These are phyloP conservation scores for Dunckerocampus dactyliophorus DNA, from an alignment of 2,113 vertebrate genomes.

Conservation along the genomic window DNA sequence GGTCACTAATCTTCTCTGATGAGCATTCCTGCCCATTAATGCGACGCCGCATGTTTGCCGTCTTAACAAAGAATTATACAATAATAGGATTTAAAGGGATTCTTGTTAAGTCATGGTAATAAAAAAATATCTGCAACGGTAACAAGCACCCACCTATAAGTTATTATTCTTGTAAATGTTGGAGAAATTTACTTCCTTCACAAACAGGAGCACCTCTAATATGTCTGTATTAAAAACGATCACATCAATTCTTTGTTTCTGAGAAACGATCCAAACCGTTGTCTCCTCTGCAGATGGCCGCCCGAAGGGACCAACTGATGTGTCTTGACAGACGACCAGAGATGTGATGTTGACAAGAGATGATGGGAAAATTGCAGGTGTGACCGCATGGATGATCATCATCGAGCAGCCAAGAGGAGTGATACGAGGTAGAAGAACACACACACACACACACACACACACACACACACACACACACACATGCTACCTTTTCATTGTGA, in stretches of 20 bases:
- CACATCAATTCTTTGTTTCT: constrained; percentile 35
- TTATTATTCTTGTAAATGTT: constrained; percentile 48
- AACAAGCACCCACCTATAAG: constrained; percentile 42
- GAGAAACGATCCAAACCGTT: constrained; percentile 37
- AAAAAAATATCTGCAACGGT: constrained; percentile 21
- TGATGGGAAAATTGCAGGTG: constrained; percentile 53
- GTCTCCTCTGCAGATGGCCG: constrained; percentile 41
- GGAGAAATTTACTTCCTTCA: constrained; percentile 33
- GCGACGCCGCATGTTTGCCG: constrained; percentile 15
- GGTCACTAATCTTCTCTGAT: constrained; percentile 24
- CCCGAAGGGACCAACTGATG: constrained; percentile 54
- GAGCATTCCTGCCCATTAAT: constrained; percentile 15
- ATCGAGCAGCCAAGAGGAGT: constrained; percentile 8
- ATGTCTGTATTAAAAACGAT: not conserved
- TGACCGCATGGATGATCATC: constrained; percentile 53
- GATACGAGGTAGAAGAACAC: constrained; percentile 17
- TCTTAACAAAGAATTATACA: constrained; percentile 33
- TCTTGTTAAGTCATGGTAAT: constrained; percentile 25
- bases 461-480: constrained; percentile 9
- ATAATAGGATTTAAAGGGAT: constrained; percentile 39
- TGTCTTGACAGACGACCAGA: constrained; percentile 36
- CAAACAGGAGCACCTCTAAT: not conserved
- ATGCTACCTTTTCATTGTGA: too few relatives aligned
- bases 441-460: constrained; percentile 9
- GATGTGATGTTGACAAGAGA: constrained; percentile 47